These are phyloP conservation scores for Nephrotoma appendiculata DNA, from an alignment of 2,888 invertebrate species.

Conservation along the genomic window DNA sequence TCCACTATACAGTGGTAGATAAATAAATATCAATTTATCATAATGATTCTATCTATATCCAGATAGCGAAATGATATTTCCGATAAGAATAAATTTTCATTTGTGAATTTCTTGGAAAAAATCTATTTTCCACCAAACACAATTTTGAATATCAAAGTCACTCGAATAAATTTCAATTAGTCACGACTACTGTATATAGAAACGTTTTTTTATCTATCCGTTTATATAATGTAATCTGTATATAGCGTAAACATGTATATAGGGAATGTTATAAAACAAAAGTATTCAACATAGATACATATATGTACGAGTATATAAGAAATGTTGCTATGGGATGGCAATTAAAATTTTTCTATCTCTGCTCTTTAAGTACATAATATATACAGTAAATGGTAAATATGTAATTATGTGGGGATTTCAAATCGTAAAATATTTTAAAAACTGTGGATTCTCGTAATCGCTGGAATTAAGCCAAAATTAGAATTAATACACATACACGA, in stretches of 20 bases:
- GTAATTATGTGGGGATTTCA: background rate
- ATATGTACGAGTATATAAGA: too few relatives aligned
- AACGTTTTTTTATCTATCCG: too few relatives aligned
- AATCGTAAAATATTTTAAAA: background rate
- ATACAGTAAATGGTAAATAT: background rate
- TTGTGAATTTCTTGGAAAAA: background rate
- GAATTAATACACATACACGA: background rate
- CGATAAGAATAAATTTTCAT: background rate
- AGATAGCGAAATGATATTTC: background rate
- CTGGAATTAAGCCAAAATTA: background rate
- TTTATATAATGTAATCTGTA: too few relatives aligned
- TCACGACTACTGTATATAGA: background rate
- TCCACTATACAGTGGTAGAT: background rate
- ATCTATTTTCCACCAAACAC: background rate
- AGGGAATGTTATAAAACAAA: too few relatives aligned
- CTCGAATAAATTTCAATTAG: background rate
- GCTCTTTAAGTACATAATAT: too few relatives aligned
- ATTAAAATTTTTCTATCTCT: too few relatives aligned
- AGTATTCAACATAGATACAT: too few relatives aligned
- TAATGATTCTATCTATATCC: background rate
- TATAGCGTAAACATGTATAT: too few relatives aligned
- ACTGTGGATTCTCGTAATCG: background rate
- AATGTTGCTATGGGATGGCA: too few relatives aligned
- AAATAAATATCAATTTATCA: background rate
- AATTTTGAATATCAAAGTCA: background rate